These are phyloP conservation scores for Phlogophora meticulosa DNA, from an alignment of 2,888 invertebrate genomes.

Conservation along the genomic window DNA sequence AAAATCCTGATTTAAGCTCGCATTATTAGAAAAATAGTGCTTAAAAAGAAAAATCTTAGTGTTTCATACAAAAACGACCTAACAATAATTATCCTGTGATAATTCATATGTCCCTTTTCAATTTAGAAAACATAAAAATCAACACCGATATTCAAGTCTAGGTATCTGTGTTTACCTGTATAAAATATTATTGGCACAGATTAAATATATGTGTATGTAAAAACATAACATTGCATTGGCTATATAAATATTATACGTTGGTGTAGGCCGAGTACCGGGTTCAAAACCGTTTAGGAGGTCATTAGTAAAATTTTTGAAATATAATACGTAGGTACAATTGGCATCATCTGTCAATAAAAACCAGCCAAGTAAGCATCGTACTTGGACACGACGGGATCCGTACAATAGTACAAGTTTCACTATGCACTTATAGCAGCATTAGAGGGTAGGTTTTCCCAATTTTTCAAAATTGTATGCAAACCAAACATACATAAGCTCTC, in stretches of 20 bases:
- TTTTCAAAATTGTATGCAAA: too few relatives aligned
- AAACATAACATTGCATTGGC: conserved; percentile 40
- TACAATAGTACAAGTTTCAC: too few relatives aligned
- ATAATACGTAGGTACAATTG: background rate
- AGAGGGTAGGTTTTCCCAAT: too few relatives aligned
- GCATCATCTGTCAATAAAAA: background rate
- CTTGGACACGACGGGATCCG: too few relatives aligned
- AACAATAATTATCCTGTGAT: background rate
- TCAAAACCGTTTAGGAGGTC: conserved; percentile 27
- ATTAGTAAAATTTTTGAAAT: background rate
- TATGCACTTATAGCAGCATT: too few relatives aligned
- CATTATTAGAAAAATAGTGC: too few relatives aligned
- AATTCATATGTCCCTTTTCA: conserved; percentile 3
- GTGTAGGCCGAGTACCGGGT: conserved; percentile 29
- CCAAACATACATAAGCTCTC: too few relatives aligned
- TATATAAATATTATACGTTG: conserved; percentile 37
- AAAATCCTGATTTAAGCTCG: too few relatives aligned
- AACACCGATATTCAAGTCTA: conserved; percentile 8
- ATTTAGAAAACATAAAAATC: conserved; percentile 27
- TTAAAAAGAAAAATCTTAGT: too few relatives aligned
- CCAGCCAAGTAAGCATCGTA: too few relatives aligned
- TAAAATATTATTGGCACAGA: conserved; percentile 38
- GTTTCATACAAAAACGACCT: too few relatives aligned
- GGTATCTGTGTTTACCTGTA: conserved; percentile 25
- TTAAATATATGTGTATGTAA: conserved; percentile 40